phyloP scores from a whole-genome alignment of 1,140 invertebrate genomes.

The Aphelenchoides besseyi region DNA sequence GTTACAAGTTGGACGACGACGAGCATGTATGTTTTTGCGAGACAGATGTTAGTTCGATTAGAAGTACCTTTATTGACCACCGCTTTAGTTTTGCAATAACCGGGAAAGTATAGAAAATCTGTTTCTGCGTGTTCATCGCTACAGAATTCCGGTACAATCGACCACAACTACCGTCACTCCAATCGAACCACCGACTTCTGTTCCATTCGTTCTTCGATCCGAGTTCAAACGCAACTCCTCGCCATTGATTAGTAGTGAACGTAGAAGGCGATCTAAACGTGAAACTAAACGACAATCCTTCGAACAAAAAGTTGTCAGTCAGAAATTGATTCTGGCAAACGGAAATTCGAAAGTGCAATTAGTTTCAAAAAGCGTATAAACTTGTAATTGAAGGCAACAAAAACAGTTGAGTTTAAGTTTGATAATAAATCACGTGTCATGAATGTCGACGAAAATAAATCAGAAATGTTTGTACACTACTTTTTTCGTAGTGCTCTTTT shows the following conservation, averaged over 20 bases:
- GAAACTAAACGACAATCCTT: constrained; percentile 5
- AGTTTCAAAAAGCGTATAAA: neutral
- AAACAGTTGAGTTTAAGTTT: neutral
- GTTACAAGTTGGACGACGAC: neutral
- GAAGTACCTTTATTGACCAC: neutral
- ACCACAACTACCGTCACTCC: neutral
- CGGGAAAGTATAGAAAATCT: neutral
- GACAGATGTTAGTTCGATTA: neutral
- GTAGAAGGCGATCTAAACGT: neutral
- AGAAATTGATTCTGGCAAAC: neutral
- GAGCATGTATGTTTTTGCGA: constrained; percentile 2
- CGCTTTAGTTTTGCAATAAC: neutral
- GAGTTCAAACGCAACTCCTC: constrained; percentile 10
- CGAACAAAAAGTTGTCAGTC: neutral
- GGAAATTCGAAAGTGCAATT: neutral
- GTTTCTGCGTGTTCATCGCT: neutral
- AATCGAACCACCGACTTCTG: neutral
- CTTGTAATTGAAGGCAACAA: neutral
- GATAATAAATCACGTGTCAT: neutral
- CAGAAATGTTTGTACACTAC: neutral
- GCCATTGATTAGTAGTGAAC: neutral
- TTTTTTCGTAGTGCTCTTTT: neutral
- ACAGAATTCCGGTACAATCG: too few species aligned
- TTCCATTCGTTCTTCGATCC: neutral
- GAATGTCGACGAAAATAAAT: neutral